Base-by-base conservation (phyloP, 2,113 vertebrate species). In the Hassar affinis region DNA sequence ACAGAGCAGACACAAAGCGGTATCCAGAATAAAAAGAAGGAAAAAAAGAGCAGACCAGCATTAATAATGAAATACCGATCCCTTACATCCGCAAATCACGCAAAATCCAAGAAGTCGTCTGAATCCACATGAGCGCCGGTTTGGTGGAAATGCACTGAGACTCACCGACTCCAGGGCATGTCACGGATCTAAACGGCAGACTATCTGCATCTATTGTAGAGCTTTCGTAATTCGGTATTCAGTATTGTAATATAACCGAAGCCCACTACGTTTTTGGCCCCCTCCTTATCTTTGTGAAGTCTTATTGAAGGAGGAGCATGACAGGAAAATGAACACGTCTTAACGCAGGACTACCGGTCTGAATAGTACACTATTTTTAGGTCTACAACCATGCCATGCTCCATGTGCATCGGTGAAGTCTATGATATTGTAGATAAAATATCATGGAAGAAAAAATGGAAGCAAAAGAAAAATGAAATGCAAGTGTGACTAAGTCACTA, bases 151-250 rank as follows among this genome's bases (percentile, higher is more conserved):
- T 82, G 69, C 45, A n/a, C 27, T 20, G 62, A 35, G 47, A 42
- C 35, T n/a, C 57, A 22, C 33, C 61, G 38, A 30, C 88, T 54
- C 94, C 84, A 59, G 82, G 69, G 71, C 87, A 92, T 93, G 95
- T 95, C 95, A 94, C 87, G 95, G 76, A 49, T 64, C 61, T 69
- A 49, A 38, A 76, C 89, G 85, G 88, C 38, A 42, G 38, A 42
- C 38, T 57, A 88, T 88, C 86, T 88, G 88, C 82, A 85, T 89
- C 87, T 88, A 86, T 87, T 85, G 91, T 91, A 91, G 90, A 86
- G 86, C 89, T 89, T 88, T 64, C 81, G 85, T 95, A 94, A 95
- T 92, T 51, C 49, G n/a, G n/a, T n/a, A n/a, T n/a, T n/a, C 89
- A 89, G 91, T 88, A 90, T 85, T 89, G 86, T 91, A 85, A 91